phyloP scores from a whole-genome alignment of 1,140 invertebrate species.

The Ptiloglossa arizonensis region DNA sequence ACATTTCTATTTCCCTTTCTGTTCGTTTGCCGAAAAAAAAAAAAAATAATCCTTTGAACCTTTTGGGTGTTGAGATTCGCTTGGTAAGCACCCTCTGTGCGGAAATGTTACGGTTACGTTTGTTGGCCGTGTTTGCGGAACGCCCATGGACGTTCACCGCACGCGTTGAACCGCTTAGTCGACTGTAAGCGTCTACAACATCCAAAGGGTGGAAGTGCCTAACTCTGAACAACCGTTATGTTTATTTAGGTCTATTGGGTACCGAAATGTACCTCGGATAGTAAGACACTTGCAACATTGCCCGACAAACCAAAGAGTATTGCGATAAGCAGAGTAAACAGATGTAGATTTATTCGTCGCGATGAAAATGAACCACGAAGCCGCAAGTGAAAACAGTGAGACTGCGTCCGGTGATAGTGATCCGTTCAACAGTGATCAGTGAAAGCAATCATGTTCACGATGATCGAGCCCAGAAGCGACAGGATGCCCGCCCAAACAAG shows the following conservation, averaged over 20 bases:
- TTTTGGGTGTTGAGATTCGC: no score
- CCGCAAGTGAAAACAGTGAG: slow-evolving; percentile 20
- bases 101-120: no score
- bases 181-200: no score
- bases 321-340: slow-evolving; percentile 9
- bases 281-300: slow-evolving; percentile 45
- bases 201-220: no score
- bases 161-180: no score
- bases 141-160: no score
- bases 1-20: not conserved
- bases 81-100: no score
- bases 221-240: not conserved
- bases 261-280: slow-evolving; percentile 67
- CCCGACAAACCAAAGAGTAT: slow-evolving; percentile 59
- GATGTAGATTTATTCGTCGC: not conserved
- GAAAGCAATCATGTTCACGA: slow-evolving; percentile 72
- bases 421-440: slow-evolving; percentile 30
- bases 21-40: not conserved
- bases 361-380: slow-evolving; percentile 3
- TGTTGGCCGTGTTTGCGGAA: no score
- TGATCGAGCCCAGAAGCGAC: slow-evolving; percentile 75
- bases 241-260: slow-evolving; percentile 65
- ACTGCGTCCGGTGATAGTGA: not conserved
- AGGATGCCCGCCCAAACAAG: slow-evolving; percentile 67
- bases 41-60: no score